These are phyloP conservation scores for Xiphydria camelus DNA, from an alignment of 2,888 invertebrate species.

Conservation along the genomic window DNA sequence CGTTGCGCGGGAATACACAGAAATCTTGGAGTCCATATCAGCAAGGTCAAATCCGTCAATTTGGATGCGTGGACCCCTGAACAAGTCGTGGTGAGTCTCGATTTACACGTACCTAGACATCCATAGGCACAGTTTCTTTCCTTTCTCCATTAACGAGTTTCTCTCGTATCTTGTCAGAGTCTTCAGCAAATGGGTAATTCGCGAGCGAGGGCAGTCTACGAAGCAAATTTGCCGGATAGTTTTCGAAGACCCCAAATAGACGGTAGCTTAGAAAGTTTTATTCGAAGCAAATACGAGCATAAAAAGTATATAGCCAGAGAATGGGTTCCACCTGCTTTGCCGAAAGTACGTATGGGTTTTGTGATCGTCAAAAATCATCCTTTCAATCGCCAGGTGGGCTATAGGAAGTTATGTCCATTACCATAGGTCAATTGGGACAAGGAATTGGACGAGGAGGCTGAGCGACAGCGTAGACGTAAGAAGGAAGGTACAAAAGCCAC, in stretches of 20 bases:
- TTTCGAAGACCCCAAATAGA: conserved; percentile 95
- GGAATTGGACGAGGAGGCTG: conserved; percentile 85
- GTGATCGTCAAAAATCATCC: too few species aligned
- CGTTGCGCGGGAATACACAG: conserved; percentile 98
- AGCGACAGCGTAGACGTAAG: conserved; percentile 81
- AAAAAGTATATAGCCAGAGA: conserved; percentile 98
- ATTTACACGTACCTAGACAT: neutral
- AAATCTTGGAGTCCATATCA: conserved; percentile 98
- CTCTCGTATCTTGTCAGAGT: conserved; percentile 55
- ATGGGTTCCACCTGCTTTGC: conserved; percentile 88
- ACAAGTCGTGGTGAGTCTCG: conserved; percentile 78
- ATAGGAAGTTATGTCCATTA: too few species aligned
- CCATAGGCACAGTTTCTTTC: neutral
- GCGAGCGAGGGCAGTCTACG: conserved; percentile 93
- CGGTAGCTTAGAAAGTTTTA: conserved; percentile 91
- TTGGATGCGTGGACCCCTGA: conserved; percentile 98
- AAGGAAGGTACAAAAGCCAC: conserved; percentile 67
- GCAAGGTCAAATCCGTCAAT: conserved; percentile 97
- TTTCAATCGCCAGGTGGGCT: too few species aligned
- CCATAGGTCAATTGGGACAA: conserved; percentile 75
- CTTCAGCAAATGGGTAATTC: conserved; percentile 99
- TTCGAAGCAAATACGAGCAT: conserved; percentile 97
- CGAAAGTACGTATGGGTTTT: conserved; percentile 78
- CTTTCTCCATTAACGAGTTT: neutral
- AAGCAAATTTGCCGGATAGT: conserved; percentile 94